Evolutionary conservation across 2,797 vertebrate genomes (phyloP).

Genomic region (Anolis apletophallus): DNA sequence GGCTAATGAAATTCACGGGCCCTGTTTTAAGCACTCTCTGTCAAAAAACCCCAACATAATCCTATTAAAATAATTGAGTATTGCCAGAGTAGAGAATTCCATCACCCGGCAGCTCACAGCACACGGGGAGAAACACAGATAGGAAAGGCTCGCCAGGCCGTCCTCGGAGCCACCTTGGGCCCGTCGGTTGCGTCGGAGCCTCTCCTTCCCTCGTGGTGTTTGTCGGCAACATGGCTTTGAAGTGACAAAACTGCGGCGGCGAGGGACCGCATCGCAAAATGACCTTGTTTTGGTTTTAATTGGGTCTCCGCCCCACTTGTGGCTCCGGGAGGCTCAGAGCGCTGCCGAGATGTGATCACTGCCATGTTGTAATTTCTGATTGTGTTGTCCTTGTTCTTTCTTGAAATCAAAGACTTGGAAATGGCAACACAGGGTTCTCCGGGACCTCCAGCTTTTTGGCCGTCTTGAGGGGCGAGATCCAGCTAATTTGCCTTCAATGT

Average conservation of each 20-base stretch:
- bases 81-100: conserved; percentile 75
- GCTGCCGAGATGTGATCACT: neutral
- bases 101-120: conserved; percentile 52
- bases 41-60: conserved; percentile 69
- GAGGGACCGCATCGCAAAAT: fast-evolving
- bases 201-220: conserved; percentile 21
- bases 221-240: neutral
- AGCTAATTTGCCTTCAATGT: too few relatives aligned
- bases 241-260: fast-evolving
- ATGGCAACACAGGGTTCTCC: too few relatives aligned
- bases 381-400: neutral
- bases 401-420: neutral
- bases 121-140: conserved; percentile 55
- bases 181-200: neutral
- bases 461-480: neutral
- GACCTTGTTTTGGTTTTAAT: fast-evolving
- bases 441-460: neutral
- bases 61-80: conserved; percentile 79
- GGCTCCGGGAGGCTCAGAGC: too few relatives aligned
- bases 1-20: conserved; percentile 74
- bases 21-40: conserved; percentile 73
- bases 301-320: neutral
- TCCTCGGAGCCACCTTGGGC: conserved; percentile 68
- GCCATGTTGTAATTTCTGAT: too few relatives aligned
- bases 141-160: conserved; percentile 57